These are phyloP conservation scores for Goniozus legneri DNA, from an alignment of 1,140 invertebrate genomes.

Conservation along the genomic window DNA sequence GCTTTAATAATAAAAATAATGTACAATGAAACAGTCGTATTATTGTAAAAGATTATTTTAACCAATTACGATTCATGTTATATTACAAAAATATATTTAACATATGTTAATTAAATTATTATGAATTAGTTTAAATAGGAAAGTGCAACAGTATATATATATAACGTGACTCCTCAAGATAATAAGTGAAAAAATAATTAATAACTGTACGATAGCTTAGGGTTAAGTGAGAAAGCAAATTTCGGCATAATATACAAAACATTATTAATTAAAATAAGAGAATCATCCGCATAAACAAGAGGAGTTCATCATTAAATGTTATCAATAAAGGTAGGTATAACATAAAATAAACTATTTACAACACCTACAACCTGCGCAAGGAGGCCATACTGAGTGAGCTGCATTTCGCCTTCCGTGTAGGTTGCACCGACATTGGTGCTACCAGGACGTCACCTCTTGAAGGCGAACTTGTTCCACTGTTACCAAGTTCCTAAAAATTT, in stretches of 20 bases:
- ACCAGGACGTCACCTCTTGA: conserved; percentile 63
- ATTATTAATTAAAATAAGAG: neutral
- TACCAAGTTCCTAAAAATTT: conserved; percentile 63
- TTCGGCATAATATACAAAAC: too few species aligned
- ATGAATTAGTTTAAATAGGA: neutral
- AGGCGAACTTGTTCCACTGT: conserved; percentile 58
- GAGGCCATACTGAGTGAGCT: conserved; percentile 59
- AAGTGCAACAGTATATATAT: neutral
- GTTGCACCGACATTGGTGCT: conserved; percentile 76
- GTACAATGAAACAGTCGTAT: neutral
- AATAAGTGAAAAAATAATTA: neutral
- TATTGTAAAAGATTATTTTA: neutral
- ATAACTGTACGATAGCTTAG: too few species aligned
- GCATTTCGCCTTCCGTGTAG: conserved; percentile 70
- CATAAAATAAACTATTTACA: conserved; percentile 7
- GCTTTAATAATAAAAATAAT: neutral
- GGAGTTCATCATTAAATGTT: conserved; percentile 10
- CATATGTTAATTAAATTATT: neutral
- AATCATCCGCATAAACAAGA: conserved; percentile 14
- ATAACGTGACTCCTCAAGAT: neutral
- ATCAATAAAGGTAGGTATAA: conserved; percentile 5
- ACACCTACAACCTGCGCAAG: conserved; percentile 58
- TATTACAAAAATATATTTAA: conserved; percentile 9
- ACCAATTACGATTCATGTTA: neutral
- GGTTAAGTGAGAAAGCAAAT: too few species aligned